A percentile compares a stretch with the other conserved stretches of the same genome.
Conservation (phyloP, 2,888 invertebrate genomes). For the Ptychoptera contaminata region DNA sequence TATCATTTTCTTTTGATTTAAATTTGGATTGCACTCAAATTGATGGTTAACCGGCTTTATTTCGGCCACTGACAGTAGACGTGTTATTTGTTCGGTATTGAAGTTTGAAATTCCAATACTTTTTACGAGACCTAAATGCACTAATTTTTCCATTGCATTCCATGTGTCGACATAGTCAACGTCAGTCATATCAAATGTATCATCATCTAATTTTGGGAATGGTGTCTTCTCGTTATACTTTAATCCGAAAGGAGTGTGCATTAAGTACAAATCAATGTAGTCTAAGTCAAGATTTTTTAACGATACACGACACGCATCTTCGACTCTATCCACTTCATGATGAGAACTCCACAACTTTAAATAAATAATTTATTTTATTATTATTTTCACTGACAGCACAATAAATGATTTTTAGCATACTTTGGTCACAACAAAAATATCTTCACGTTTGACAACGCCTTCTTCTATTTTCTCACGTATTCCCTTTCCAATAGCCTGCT, state of each 20-base stretch:
- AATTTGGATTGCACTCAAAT: conserved; percentile 44
- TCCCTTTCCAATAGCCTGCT: conserved; percentile 30
- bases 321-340: conserved; percentile 48
- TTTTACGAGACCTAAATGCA: conserved; percentile 42
- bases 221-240: conserved; percentile 23
- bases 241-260: conserved; percentile 70
- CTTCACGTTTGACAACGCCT: conserved; percentile 30
- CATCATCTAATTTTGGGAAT: conserved; percentile 13
- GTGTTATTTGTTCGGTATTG: conserved; percentile 49
- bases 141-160: conserved; percentile 51
- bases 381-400: background rate
- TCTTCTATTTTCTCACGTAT: conserved; percentile 29
- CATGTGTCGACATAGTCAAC: conserved; percentile 53
- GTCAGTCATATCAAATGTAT: conserved; percentile 18
- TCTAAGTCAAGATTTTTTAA: conserved; percentile 46
- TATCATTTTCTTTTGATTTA: conserved; percentile 50
- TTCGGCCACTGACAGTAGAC: conserved; percentile 38
- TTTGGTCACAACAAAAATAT: conserved; percentile 27
- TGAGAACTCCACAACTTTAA: conserved; percentile 20
- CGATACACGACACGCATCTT: conserved; percentile 42
- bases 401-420: conserved; percentile 14
- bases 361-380: background rate
- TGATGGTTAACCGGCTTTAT: conserved; percentile 46
- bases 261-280: conserved; percentile 65
- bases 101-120: conserved; percentile 65